phyloP scores from a whole-genome alignment of 1,140 invertebrate genomes.

The Cataglyphis hispanica region DNA sequence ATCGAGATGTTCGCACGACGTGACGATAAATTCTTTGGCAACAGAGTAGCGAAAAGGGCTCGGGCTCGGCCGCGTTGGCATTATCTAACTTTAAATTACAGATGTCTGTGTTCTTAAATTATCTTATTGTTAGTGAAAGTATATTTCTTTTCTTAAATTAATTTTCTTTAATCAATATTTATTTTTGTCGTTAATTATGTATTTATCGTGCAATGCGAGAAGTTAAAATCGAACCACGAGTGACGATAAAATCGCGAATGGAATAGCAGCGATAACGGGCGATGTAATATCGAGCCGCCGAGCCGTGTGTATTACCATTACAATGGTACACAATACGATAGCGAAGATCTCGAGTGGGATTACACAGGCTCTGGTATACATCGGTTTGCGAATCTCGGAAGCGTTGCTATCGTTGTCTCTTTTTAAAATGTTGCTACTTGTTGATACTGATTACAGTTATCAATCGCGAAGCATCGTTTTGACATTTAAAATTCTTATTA shows the following conservation, averaged over 20 bases:
- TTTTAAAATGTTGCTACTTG: background rate
- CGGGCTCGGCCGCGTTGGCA: background rate
- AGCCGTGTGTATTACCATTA: constrained; percentile 79
- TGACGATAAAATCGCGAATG: constrained; percentile 34
- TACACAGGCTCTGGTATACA: constrained; percentile 38
- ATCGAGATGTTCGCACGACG: constrained; percentile 32
- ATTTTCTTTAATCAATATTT: background rate
- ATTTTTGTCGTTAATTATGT: background rate
- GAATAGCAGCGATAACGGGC: constrained; percentile 30
- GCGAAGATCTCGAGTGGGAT: constrained; percentile 71
- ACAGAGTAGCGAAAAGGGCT: background rate
- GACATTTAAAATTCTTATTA: background rate
- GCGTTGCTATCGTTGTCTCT: background rate
- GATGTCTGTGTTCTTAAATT: constrained; percentile 10
- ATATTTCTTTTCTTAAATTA: background rate
- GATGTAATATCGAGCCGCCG: constrained; percentile 65
- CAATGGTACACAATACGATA: constrained; percentile 80
- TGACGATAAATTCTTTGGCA: constrained; percentile 32
- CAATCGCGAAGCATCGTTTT: background rate
- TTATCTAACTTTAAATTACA: constrained; percentile 47
- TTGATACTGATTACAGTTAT: background rate
- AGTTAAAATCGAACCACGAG: constrained; percentile 10
- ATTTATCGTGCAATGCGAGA: background rate
- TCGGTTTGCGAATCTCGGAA: constrained; percentile 49
- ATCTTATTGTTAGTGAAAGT: background rate